Conservation (phyloP, 2,113 vertebrate genomes). For the Pseudolaguvia tuberculata region DNA sequence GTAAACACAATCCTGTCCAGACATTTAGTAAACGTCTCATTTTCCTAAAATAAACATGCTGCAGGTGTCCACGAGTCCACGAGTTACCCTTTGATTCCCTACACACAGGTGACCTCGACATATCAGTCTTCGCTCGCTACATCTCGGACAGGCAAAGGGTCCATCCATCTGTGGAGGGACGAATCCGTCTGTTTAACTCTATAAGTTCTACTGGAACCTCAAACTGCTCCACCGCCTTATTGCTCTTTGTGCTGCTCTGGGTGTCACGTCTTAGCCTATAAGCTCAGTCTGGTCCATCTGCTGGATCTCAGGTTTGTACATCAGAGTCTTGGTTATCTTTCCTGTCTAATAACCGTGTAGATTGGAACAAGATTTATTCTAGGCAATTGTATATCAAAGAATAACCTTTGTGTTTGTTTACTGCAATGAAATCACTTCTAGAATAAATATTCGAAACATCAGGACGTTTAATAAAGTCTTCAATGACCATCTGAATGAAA, state of each 20-base stretch:
- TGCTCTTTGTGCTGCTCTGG: constrained; percentile 47
- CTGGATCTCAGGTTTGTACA: constrained; percentile 49
- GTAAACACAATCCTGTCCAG: no score
- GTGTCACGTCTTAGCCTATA: constrained; percentile 26
- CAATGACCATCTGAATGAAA: no score
- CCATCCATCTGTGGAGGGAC: constrained; percentile 80
- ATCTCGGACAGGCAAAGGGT: constrained; percentile 72
- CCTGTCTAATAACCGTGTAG: not conserved
- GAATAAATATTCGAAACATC: no score
- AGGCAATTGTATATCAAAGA: not conserved
- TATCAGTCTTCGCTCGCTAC: constrained; percentile 73
- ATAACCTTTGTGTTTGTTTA: no score
- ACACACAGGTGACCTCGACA: constrained; percentile 77
- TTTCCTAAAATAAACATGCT: no score
- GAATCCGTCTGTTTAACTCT: constrained; percentile 71
- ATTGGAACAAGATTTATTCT: not conserved
- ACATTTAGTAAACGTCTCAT: no score
- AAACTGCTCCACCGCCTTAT: constrained; percentile 43
- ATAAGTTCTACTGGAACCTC: not conserved
- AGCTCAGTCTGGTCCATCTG: not conserved
- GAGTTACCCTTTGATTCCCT: constrained; percentile 21
- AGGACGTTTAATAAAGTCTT: no score
- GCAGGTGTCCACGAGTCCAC: not conserved
- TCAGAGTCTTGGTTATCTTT: constrained; percentile 39
- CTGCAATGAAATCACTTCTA: no score